Percentiles rank a stretch among this genome's conserved stretches.
Evolutionary conservation across 2,888 invertebrate species (phyloP).

Genomic region (Drosophila paranaensis): DNA sequence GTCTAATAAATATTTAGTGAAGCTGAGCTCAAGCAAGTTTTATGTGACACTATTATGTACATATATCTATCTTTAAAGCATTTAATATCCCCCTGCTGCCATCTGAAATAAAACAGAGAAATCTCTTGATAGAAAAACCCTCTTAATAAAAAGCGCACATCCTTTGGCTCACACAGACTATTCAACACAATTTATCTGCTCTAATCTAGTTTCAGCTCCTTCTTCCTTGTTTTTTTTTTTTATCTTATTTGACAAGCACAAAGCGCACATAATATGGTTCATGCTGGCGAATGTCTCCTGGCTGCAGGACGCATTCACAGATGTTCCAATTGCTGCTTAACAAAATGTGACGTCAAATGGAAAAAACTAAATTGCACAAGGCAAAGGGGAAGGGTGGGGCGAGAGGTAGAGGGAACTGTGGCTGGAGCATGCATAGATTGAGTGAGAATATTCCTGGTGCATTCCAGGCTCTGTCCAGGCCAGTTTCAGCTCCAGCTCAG

Average conservation of each 20-base stretch:
- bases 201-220: not conserved
- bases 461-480: constrained; percentile 17
- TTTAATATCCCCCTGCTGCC: not conserved
- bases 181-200: constrained; percentile 9
- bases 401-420: not conserved
- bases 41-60: not conserved
- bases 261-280: constrained; percentile 1
- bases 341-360: constrained; percentile 49
- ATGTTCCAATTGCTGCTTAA: constrained; percentile 4
- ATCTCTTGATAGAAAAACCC: not conserved
- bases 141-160: constrained; percentile 3
- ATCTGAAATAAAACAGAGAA: not conserved
- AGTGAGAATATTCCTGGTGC: constrained; percentile 1
- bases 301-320: constrained; percentile 1
- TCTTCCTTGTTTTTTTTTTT: not conserved
- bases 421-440: not conserved
- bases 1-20: not conserved
- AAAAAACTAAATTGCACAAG: constrained; percentile 32
- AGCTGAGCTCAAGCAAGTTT: not conserved
- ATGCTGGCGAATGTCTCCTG: constrained; percentile 8
- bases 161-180: constrained; percentile 1
- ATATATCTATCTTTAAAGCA: not conserved
- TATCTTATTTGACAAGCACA: constrained; percentile 22
- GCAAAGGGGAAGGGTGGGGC: no score
- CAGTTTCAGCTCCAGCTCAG: constrained; percentile 26